Evolutionary conservation across 2,113 vertebrate species (phyloP).

Genomic region (Xiphophorus hellerii): DNA sequence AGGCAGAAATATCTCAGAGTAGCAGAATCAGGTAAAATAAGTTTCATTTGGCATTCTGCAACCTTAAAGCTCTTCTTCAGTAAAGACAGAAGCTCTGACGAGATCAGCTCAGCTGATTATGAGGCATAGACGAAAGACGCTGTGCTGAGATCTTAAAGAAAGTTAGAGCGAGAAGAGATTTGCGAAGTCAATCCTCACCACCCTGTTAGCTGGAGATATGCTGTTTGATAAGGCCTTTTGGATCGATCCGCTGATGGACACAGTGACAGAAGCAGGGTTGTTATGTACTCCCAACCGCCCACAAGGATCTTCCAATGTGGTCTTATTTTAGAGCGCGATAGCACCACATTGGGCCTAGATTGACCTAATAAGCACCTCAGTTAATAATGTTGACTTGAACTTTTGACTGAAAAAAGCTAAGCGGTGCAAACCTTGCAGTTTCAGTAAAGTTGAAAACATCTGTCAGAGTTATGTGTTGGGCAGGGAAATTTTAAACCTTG

Average conservation of each 20-base stretch:
- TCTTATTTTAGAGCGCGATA: conserved; percentile 11
- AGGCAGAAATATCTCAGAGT: conserved; percentile 3
- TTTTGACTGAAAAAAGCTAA: neutral
- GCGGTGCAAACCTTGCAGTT: neutral
- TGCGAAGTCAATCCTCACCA: conserved; percentile 62
- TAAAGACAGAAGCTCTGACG: conserved; percentile 8
- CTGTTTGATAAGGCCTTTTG: conserved; percentile 59
- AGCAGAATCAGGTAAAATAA: conserved; percentile 41
- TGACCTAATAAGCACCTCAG: conserved; percentile 13
- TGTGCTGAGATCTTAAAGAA: conserved; percentile 45
- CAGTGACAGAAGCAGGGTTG: conserved; percentile 34
- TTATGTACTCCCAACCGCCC: conserved; percentile 28
- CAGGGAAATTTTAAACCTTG: neutral
- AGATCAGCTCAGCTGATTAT: conserved; percentile 43
- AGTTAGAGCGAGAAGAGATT: conserved; percentile 52
- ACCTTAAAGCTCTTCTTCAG: conserved; percentile 12
- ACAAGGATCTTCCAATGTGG: conserved; percentile 32
- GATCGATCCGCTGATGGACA: conserved; percentile 62
- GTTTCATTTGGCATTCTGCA: conserved; percentile 24
- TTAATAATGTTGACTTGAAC: conserved; percentile 1
- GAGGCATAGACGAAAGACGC: conserved; percentile 39
- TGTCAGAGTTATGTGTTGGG: neutral
- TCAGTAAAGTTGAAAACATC: neutral
- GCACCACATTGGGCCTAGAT: conserved; percentile 2
- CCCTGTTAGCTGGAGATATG: conserved; percentile 58